phyloP scores from a whole-genome alignment of 2,888 invertebrate genomes.

The Parthenolecanium corni region DNA sequence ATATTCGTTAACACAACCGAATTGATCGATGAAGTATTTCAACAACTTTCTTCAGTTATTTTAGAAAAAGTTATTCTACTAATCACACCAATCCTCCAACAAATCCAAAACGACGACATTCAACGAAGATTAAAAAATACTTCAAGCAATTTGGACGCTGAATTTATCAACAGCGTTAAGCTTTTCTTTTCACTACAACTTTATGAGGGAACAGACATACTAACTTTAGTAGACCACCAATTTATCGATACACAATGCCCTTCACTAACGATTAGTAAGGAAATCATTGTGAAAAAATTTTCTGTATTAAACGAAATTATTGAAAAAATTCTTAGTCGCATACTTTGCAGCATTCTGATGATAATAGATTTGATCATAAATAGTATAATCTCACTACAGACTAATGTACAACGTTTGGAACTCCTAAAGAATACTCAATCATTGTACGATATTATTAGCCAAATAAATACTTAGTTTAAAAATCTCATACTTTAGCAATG shows the following conservation, averaged over 20 bases:
- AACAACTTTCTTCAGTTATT: conserved; percentile 8
- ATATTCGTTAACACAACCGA: not conserved
- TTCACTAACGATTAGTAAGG: not conserved
- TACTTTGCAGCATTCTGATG: not conserved
- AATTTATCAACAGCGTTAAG: conserved; percentile 1
- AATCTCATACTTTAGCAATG: too few relatives aligned
- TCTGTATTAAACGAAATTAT: conserved; percentile 3
- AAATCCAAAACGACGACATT: not conserved
- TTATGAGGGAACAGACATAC: conserved; percentile 2
- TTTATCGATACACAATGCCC: not conserved
- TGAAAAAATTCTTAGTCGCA: not conserved
- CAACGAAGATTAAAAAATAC: not conserved
- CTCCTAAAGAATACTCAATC: not conserved
- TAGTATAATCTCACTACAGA: not conserved
- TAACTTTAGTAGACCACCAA: not conserved
- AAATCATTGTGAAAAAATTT: not conserved
- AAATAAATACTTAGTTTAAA: too few relatives aligned
- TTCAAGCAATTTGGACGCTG: not conserved
- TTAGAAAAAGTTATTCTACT: not conserved
- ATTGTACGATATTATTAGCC: not conserved
- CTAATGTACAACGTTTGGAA: too few relatives aligned
- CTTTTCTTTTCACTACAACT: conserved; percentile 1
- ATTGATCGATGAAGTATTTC: not conserved
- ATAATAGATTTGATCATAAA: not conserved
- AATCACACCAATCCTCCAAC: not conserved